These are phyloP conservation scores for Hippocampus guttulatus DNA, from an alignment of 2,113 vertebrate genomes.

Conservation along the genomic window DNA sequence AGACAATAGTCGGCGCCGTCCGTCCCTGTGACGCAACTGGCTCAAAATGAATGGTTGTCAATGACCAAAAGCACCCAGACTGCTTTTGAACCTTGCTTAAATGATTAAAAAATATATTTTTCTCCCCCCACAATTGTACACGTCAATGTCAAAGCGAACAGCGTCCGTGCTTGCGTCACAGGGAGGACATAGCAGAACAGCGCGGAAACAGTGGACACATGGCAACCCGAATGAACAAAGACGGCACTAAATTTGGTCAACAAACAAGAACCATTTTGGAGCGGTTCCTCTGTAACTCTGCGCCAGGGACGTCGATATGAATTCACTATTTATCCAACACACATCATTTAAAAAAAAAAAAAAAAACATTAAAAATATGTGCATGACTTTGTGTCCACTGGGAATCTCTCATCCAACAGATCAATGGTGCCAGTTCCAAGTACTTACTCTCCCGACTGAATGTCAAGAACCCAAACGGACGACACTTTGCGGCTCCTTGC, in stretches of 20 bases:
- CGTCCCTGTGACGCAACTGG: background rate
- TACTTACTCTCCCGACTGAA: background rate
- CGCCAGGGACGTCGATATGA: background rate
- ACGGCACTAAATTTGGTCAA: background rate
- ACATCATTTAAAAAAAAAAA: background rate
- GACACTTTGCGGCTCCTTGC: background rate
- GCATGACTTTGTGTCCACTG: conserved; percentile 39
- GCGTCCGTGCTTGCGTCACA: background rate
- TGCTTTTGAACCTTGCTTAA: background rate
- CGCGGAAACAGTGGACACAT: background rate
- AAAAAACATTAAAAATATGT: conserved; percentile 6
- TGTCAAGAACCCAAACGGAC: background rate
- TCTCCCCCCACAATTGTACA: background rate
- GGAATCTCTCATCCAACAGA: conserved; percentile 28
- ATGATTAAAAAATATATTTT: background rate
- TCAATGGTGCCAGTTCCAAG: background rate
- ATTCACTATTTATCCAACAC: background rate
- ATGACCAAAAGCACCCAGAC: background rate
- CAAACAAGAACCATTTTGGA: background rate
- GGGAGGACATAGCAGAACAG: background rate
- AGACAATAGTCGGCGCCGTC: background rate
- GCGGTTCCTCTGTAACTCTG: conserved; percentile 5
- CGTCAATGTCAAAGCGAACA: background rate
- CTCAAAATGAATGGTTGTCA: background rate
- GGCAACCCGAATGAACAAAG: background rate